Conservation (phyloP, 2,888 invertebrate genomes). For the Trichopria drosophilae region DNA sequence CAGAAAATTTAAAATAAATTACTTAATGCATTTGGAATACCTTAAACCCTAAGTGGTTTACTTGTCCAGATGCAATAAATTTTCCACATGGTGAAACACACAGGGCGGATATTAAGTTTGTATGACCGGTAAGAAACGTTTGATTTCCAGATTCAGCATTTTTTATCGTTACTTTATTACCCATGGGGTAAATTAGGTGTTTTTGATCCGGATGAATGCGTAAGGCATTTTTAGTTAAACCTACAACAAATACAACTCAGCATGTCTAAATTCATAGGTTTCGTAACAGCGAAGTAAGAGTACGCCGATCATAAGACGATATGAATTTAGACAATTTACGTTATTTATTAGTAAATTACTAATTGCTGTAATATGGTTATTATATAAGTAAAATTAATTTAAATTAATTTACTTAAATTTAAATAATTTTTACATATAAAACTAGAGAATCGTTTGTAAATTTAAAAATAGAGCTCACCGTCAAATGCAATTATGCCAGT, state of each 20-base stretch:
- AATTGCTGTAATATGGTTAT: not conserved
- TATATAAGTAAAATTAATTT: not conserved
- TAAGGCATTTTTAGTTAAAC: constrained; percentile 62
- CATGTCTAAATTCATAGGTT: no score
- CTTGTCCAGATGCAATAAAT: constrained; percentile 86
- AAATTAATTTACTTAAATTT: not conserved
- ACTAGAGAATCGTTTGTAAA: constrained; percentile 4
- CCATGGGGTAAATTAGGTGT: constrained; percentile 76
- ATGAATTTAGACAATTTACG: no score
- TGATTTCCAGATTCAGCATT: constrained; percentile 72
- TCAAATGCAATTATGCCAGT: constrained; percentile 80
- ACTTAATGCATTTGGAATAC: no score
- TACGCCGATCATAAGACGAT: no score
- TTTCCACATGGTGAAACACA: constrained; percentile 77
- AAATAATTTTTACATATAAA: not conserved
- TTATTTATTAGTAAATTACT: not conserved
- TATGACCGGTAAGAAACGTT: constrained; percentile 77
- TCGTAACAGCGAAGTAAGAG: no score
- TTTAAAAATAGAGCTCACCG: constrained; percentile 60
- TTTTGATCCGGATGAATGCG: constrained; percentile 73
- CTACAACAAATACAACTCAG: no score
- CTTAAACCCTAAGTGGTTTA: constrained; percentile 88
- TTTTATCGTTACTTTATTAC: constrained; percentile 76
- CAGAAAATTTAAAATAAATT: no score
- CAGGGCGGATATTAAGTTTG: constrained; percentile 76